These are phyloP conservation scores for Orthonychiurus folsomi DNA, from an alignment of 2,888 invertebrate genomes.

Conservation along the genomic window DNA sequence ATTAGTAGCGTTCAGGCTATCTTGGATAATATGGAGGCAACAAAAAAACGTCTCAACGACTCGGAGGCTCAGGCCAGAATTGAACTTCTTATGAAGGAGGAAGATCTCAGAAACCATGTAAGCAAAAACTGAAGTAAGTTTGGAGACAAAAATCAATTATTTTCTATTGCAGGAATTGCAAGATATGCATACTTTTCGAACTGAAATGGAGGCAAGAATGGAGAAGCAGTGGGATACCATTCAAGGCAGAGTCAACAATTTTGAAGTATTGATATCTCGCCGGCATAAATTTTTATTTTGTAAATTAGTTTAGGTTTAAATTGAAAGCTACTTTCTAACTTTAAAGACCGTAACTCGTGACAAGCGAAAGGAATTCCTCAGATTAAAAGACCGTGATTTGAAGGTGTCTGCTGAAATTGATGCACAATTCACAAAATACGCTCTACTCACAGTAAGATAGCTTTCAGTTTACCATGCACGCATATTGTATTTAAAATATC, in stretches of 20 bases:
- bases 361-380: conserved; percentile 26
- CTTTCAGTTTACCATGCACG: too few relatives aligned
- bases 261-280: conserved; percentile 31
- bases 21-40: conserved; percentile 23
- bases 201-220: conserved; percentile 26
- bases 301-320: too few relatives aligned
- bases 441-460: too few relatives aligned
- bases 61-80: conserved; percentile 29
- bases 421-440: conserved; percentile 21
- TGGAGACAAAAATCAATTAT: conserved; percentile 1
- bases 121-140: neutral
- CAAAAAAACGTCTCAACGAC: conserved; percentile 26
- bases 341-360: conserved; percentile 23
- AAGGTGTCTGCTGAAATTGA: conserved; percentile 31
- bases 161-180: conserved; percentile 26
- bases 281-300: too few relatives aligned
- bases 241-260: conserved; percentile 29
- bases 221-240: conserved; percentile 27
- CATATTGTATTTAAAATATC: too few relatives aligned
- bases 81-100: conserved; percentile 30
- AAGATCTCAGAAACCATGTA: conserved; percentile 37
- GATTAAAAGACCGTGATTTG: conserved; percentile 27
- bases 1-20: conserved; percentile 30
- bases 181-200: conserved; percentile 29
- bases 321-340: too few relatives aligned